Evolutionary conservation across 2,797 vertebrate species (phyloP).

Genomic region (Distichodus sexfasciatus): DNA sequence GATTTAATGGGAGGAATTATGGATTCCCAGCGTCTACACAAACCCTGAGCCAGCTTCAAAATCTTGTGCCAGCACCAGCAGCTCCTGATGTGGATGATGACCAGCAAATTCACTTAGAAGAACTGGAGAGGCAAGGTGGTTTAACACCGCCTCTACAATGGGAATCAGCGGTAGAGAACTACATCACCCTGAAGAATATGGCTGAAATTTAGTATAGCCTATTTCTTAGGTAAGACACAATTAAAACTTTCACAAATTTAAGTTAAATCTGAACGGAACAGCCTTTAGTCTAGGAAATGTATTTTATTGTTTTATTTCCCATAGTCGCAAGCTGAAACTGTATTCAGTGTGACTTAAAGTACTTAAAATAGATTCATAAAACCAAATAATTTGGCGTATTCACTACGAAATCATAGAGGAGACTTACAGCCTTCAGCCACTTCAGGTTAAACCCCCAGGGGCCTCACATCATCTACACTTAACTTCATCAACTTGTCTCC

Average conservation of each 20-base stretch:
- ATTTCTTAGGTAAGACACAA: not conserved
- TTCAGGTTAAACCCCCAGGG: no score
- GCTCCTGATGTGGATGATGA: constrained; percentile 16
- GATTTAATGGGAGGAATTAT: constrained; percentile 30
- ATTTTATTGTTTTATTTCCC: no score
- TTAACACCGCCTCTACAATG: not conserved
- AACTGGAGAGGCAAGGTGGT: constrained; percentile 14
- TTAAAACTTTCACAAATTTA: not conserved
- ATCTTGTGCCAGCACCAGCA: not conserved
- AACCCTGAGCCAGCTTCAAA: not conserved
- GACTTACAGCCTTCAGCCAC: no score
- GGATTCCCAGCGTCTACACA: constrained; percentile 9
- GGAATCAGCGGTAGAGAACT: not conserved
- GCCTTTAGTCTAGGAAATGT: no score
- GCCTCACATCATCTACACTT: no score
- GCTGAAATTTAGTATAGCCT: not conserved
- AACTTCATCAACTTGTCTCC: no score
- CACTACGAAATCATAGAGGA: no score
- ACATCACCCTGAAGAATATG: not conserved
- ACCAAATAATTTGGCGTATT: no score
- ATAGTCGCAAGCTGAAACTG: no score
- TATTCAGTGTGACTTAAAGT: no score
- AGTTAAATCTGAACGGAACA: no score
- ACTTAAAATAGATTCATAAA: no score
- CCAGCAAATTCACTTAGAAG: not conserved